Percentiles rank a stretch among this genome's conserved stretches.
These are phyloP conservation scores for Astropecten irregularis DNA, from an alignment of 53 echinoderm and acorn worm species.

Conservation along the genomic window DNA sequence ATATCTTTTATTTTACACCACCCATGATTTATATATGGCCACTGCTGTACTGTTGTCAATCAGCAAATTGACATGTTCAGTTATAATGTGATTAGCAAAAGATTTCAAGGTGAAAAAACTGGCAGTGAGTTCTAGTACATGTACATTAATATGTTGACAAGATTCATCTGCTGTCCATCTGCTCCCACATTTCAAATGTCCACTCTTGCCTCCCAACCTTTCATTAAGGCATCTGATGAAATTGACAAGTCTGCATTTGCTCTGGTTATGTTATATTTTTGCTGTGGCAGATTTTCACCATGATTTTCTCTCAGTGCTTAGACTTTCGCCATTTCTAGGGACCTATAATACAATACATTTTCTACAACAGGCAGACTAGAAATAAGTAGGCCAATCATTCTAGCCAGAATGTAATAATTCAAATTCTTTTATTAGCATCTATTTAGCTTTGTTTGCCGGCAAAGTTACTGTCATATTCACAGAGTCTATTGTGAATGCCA, in stretches of 20 bases:
- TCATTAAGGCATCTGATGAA: constrained; percentile 41
- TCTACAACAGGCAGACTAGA: background rate
- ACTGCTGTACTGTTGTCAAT: too few species aligned
- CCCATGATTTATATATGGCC: constrained; percentile 44
- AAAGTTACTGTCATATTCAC: constrained; percentile 19
- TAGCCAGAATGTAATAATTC: background rate
- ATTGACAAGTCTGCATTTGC: constrained; percentile 24
- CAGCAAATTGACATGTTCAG: too few species aligned
- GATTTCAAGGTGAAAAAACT: constrained; percentile 1
- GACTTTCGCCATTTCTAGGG: constrained; percentile 14
- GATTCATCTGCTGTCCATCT: constrained; percentile 25
- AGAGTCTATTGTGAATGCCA: constrained; percentile 45
- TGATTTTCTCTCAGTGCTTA: background rate
- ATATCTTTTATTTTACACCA: constrained; percentile 39
- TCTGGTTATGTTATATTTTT: constrained; percentile 7
- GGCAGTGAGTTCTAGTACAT: constrained; percentile 28
- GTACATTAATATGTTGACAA: constrained; percentile 23
- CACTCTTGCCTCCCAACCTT: constrained; percentile 31
- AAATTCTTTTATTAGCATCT: constrained; percentile 12
- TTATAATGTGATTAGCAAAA: too few species aligned
- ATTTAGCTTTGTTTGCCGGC: background rate
- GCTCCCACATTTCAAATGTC: constrained; percentile 4
- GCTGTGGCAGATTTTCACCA: constrained; percentile 15
- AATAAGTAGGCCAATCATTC: background rate
- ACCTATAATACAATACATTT: constrained; percentile 19